A percentile compares a stretch with the other conserved stretches of the same genome.
Conservation (phyloP, 2,888 invertebrate species). For the Standfussiana lucernea region DNA sequence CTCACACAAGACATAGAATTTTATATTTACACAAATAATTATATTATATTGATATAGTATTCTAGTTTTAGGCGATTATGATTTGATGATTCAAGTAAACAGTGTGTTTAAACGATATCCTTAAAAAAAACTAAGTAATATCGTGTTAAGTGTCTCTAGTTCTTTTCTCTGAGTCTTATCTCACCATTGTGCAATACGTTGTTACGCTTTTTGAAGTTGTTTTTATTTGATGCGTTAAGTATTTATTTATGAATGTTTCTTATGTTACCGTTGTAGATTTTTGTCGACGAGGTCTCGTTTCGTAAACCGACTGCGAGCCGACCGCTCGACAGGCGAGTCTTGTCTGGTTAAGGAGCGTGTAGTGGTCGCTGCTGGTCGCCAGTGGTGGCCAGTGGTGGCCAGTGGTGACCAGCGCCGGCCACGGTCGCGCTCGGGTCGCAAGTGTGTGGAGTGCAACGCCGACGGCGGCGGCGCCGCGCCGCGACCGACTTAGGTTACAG, state of each 20-base stretch:
- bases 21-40: slow-evolving; percentile 91
- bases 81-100: slow-evolving; percentile 87
- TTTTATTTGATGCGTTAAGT: slow-evolving; percentile 76
- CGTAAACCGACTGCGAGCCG: slow-evolving; percentile 74
- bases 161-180: slow-evolving; percentile 77
- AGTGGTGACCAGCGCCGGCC: not conserved
- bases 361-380: not conserved
- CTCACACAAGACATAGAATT: slow-evolving; percentile 89
- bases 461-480: slow-evolving; percentile 72
- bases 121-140: slow-evolving; percentile 61
- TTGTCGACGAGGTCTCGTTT: slow-evolving; percentile 81
- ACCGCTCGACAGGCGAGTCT: slow-evolving; percentile 54
- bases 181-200: slow-evolving; percentile 88
- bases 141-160: slow-evolving; percentile 83
- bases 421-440: slow-evolving; percentile 31
- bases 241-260: slow-evolving; percentile 73
- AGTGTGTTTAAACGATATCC: slow-evolving; percentile 76
- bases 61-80: slow-evolving; percentile 90
- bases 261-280: slow-evolving; percentile 78
- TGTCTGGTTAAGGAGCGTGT: slow-evolving; percentile 31
- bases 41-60: slow-evolving; percentile 91
- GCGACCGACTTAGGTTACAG: slow-evolving; percentile 83
- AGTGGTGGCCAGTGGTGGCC: too few species aligned
- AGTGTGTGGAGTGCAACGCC: slow-evolving; percentile 67
- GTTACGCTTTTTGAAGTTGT: slow-evolving; percentile 87